Percentiles rank a stretch among this genome's conserved stretches.
Conservation (phyloP, 2,113 vertebrate genomes). For the Hippolais icterina region DNA sequence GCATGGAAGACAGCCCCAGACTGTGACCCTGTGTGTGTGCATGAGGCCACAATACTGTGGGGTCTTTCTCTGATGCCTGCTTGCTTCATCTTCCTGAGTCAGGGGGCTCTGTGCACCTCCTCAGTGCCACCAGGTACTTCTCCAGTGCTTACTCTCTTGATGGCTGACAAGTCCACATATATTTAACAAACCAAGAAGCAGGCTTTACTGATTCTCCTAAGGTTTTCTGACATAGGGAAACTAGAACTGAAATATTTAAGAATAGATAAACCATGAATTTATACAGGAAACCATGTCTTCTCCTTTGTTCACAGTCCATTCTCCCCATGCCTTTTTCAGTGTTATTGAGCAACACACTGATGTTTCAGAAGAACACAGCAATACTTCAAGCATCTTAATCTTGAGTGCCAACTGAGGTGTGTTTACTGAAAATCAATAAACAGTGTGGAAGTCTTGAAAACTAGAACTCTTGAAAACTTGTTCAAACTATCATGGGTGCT, state of each 20-base stretch:
- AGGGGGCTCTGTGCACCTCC: not conserved
- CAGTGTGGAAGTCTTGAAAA: not conserved
- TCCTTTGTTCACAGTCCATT: not conserved
- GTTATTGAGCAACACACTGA: not conserved
- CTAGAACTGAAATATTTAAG: not conserved
- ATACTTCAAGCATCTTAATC: not conserved
- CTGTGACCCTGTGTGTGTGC: fast-evolving
- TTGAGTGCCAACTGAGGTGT: not conserved
- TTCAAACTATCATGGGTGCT: not conserved
- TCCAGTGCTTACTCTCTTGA: not conserved
- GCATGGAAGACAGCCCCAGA: fast-evolving
- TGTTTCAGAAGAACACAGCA: not conserved
- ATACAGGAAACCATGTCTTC: not conserved
- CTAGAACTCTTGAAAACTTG: not conserved
- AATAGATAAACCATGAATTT: not conserved
- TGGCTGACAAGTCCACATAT: not conserved
- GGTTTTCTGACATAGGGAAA: not conserved
- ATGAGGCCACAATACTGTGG: not conserved
- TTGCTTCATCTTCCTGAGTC: not conserved
- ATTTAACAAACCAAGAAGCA: not conserved
- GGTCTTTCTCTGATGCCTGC: no score
- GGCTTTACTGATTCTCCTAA: not conserved
- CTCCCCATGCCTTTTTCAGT: not conserved
- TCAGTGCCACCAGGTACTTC: not conserved
- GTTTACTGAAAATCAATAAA: not conserved